phyloP scores from a whole-genome alignment of 2,888 invertebrate species.

The Crossocerus cetratus region DNA sequence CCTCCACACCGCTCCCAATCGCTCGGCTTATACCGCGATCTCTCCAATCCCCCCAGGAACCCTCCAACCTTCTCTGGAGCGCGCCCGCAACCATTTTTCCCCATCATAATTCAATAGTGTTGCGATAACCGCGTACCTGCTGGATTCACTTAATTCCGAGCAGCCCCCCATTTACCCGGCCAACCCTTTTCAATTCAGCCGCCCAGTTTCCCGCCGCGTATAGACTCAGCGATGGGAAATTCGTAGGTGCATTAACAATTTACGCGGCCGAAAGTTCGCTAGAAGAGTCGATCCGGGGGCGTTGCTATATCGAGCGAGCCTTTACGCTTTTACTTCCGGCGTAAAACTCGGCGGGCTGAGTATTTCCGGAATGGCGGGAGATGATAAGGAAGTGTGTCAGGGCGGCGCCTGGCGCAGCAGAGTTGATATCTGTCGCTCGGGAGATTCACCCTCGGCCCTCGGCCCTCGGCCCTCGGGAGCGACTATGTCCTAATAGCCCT shows the following conservation, averaged over 20 bases:
- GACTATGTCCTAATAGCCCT: conserved; percentile 6
- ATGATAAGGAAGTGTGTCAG: conserved; percentile 13
- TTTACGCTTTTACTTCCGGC: not conserved
- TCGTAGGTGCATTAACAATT: too few species aligned
- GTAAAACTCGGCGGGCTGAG: conserved; percentile 27
- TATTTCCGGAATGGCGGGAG: too few species aligned
- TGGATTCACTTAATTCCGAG: conserved; percentile 1
- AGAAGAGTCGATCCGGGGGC: too few species aligned
- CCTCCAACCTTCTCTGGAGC: not conserved
- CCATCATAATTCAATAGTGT: conserved; percentile 26
- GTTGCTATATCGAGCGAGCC: too few species aligned
- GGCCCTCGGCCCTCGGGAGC: too few species aligned
- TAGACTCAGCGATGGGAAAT: too few species aligned
- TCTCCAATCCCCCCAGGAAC: not conserved
- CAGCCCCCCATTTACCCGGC: too few species aligned
- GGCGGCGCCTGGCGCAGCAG: too few species aligned
- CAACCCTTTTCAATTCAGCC: not conserved
- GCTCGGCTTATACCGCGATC: conserved; percentile 27
- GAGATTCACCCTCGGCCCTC: too few species aligned
- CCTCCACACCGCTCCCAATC: conserved; percentile 17
- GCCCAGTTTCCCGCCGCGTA: too few species aligned
- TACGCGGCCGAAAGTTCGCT: too few species aligned
- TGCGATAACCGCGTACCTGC: conserved; percentile 41
- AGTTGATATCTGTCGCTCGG: too few species aligned
- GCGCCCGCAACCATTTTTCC: not conserved